phyloP scores from a whole-genome alignment of 37 sponge, comb jelly and placozoan genomes.

The Beroe forskalii region DNA sequence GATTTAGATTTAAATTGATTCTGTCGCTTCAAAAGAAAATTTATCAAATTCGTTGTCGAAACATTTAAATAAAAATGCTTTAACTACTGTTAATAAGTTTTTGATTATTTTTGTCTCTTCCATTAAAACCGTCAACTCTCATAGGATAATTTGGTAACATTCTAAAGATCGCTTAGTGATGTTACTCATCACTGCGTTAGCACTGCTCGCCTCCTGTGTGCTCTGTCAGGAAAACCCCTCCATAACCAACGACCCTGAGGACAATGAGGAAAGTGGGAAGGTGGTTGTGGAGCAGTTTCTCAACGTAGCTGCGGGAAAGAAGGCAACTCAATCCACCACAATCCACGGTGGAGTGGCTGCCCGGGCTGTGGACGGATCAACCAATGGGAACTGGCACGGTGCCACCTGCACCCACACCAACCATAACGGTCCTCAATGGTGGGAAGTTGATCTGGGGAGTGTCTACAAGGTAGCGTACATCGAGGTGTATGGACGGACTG shows the following conservation, averaged over 20 bases:
- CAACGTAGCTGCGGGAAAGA: neutral
- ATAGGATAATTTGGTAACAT: no score
- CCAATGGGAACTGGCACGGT: conserved; percentile 13
- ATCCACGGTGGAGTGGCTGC: neutral
- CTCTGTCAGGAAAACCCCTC: neutral
- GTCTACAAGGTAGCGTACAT: neutral
- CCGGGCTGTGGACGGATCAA: conserved; percentile 4
- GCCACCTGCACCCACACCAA: neutral
- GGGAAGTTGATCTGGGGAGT: neutral
- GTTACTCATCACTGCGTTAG: neutral
- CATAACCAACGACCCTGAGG: neutral
- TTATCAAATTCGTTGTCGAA: no score
- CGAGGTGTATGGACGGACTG: conserved; percentile 25
- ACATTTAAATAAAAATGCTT: no score
- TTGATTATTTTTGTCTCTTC: no score
- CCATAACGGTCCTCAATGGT: neutral
- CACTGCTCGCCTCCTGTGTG: neutral
- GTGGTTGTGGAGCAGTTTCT: neutral
- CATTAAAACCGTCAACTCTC: no score
- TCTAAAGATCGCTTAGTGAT: neutral
- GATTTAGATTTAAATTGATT: no score
- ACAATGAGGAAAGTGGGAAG: neutral
- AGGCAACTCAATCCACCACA: neutral
- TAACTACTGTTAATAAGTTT: no score
- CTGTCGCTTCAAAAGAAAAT: no score